These are phyloP conservation scores for Elaphurus davidianus DNA, from an alignment of 2,113 vertebrate species.

Conservation along the genomic window DNA sequence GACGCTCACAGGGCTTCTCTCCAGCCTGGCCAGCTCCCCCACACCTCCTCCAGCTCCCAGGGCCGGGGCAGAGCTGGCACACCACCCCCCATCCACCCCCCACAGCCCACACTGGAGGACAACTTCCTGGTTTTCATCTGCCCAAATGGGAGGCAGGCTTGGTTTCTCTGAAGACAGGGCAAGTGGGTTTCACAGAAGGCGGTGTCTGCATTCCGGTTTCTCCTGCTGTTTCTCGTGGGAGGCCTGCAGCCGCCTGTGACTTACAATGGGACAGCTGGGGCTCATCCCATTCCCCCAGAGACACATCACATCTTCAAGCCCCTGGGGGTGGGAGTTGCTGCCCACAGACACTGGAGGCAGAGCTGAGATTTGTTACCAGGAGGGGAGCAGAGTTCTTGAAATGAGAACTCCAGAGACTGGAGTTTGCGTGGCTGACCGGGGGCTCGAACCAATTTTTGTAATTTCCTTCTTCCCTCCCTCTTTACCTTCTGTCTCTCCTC, in stretches of 20 bases:
- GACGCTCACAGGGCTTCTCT: neutral
- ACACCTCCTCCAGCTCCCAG: neutral
- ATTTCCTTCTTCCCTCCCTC: neutral
- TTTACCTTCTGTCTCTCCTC: neutral
- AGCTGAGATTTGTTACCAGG: neutral
- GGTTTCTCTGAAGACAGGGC: neutral
- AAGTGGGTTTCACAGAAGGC: neutral
- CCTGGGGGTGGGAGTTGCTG: neutral
- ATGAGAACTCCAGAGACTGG: neutral
- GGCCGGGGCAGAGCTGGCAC: accelerated
- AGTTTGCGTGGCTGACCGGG: neutral
- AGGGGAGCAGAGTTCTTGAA: neutral
- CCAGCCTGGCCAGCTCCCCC: neutral
- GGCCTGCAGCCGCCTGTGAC: neutral
- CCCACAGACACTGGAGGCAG: neutral
- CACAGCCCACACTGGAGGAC: accelerated
- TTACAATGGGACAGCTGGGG: neutral
- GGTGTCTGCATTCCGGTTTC: neutral
- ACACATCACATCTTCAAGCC: neutral
- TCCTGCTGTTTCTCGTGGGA: neutral
- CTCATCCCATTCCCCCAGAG: neutral
- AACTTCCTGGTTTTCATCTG: neutral
- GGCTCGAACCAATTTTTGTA: neutral
- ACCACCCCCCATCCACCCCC: accelerated
- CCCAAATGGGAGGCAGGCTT: neutral